These are phyloP conservation scores for Syngnathus scovelli DNA, from an alignment of 2,113 vertebrate species.

Conservation along the genomic window DNA sequence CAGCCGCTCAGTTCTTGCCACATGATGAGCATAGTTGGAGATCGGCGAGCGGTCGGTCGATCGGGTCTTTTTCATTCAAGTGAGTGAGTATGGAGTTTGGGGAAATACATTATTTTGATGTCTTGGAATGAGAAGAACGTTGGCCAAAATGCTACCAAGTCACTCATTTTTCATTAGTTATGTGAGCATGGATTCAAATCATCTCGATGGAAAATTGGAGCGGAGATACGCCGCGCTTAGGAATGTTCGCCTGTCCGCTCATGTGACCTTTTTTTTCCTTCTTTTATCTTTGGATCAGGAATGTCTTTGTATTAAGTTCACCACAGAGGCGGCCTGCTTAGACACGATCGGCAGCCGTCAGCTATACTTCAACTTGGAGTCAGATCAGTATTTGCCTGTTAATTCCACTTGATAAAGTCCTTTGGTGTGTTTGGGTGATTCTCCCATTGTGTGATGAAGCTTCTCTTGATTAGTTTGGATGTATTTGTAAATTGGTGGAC, in stretches of 20 bases:
- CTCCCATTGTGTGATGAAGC: no score
- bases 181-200: not conserved
- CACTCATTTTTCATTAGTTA: not conserved
- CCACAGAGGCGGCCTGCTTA: not conserved
- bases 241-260: slow-evolving; percentile 11
- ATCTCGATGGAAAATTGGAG: not conserved
- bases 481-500: no score
- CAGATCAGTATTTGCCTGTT: not conserved
- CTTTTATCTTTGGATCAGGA: not conserved
- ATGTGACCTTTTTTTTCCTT: not conserved
- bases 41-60: not conserved
- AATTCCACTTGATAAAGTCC: no score
- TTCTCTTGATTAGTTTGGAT: no score
- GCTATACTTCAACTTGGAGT: not conserved
- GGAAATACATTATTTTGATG: no score
- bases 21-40: not conserved
- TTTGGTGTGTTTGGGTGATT: no score
- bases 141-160: not conserved
- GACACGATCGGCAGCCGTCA: not conserved
- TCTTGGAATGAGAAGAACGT: not conserved
- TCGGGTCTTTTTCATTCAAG: not conserved
- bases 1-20: not conserved
- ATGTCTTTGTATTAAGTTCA: not conserved
- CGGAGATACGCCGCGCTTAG: slow-evolving; percentile 2
- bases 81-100: not conserved